Evolutionary conservation across 2,797 vertebrate genomes (phyloP), one percentile per base, ranked within the genome.

Genomic region (Thunnus albacares): DNA sequence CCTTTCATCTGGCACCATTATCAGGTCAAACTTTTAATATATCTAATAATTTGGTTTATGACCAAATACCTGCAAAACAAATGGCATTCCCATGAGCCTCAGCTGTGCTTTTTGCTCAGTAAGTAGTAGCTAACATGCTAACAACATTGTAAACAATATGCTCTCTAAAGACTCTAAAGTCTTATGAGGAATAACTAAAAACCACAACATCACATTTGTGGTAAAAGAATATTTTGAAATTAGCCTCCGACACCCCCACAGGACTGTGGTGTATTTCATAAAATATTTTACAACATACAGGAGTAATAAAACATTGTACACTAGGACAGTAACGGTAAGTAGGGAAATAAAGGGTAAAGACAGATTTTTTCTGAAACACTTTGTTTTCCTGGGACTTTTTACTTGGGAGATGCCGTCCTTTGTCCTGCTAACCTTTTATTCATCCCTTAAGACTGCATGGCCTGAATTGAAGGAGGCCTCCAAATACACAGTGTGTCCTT

Each of bases 391-490:
- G 28, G 47, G 61, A 81, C 70, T 68, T 70, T 69, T 65, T 69
- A 41, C 64, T 66, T 51, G 7, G 51, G 41, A 78, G 57, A 45
- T 64, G 52, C n/a, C 71, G 71, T 83, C 70, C 67, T 59, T 49
- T 30, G 62, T 86, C 73, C 67, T 9, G 74, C 51, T 57, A 78
- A 81, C 78, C 77, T 73, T 87, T 80, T 24, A 63, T 17, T 75
- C 73, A 51, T 81, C 86, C 81, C 82, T 81, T 28, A 83, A 71
- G 82, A 79, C 73, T 72, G 49, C 0, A 3, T 81, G 81, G 82
- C 84, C 84, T 88, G 74, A 84, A 91, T 86, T 60, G 20, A 77
- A 66, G 59, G 41, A 13, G 41, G 63, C 66, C 77, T 81, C 52
- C 41, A 82, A 80, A 87, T 49, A 71, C 47, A 80, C 58, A 73